Base-by-base conservation (phyloP, 2,888 invertebrate species). In the Leucozona laternaria region DNA sequence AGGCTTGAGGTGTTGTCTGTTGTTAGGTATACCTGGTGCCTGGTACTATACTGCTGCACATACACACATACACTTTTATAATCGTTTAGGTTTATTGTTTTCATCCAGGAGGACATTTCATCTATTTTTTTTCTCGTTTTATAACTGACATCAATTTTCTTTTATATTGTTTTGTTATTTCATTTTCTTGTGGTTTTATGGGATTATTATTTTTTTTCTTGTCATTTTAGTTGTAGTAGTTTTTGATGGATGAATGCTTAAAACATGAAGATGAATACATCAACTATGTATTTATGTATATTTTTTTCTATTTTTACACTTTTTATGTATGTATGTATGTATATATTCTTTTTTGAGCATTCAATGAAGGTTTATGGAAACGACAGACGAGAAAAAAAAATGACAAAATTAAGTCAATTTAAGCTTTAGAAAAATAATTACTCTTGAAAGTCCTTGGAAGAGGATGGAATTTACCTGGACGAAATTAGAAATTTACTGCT, bases 201-300 rank as follows among this genome's bases (percentile, higher is more conserved):
- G n/a, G n/a, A 15, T 25, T 62, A 31, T 25, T 55, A 13, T 31
- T 34, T 79, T 20, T 43, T 2, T 43, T 10, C 17, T 64, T 7
- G 4, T 31, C 5, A 31, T 40, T 50, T 31, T 53, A 50, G 45
- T 25, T 57, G 40, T 28, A 75, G 48, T 79, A 48, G 76, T 72
- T 80, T 80, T 84, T 80, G 80, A 80, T 80, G 80, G 75, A 76
- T 80, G 71, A 84, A 77, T 81, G 66, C 57, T 58, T 64, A 48
- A 60, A 60, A 72, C 37, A 81, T 58, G 66, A 43, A 50, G 53
- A 84, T 68, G 53, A 60, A 66, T 80, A 80, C 15, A 25, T 7
- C 43, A n/a, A 17, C 50, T 75, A 7, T 13, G 57, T 71, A 62
- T 53, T 8, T 73, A 34, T 57, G 7, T 55, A 25, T 64, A 15